Evolutionary conservation across 2,888 invertebrate genomes (phyloP), one percentile per base, ranked within the genome.

Genomic region (Willowsia nigromaculata): DNA sequence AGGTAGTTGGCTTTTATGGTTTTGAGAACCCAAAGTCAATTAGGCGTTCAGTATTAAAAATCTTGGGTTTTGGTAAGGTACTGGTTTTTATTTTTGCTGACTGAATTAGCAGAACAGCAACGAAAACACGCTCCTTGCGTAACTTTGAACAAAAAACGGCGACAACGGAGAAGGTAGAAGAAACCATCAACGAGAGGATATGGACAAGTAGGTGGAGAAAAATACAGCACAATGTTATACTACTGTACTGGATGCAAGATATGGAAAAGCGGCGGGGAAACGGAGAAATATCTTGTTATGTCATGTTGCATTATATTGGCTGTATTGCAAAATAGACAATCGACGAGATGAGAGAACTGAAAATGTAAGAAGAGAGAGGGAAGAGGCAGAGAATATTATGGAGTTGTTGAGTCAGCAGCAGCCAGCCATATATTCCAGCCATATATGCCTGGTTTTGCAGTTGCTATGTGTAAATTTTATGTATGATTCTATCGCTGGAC

Each of bases 181-280:
- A n/a, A n/a, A n/a, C n/a, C 47, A n/a, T 47, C 47, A 47, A 47
- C 47, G 47, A 47, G 11, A n/a, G n/a, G n/a, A 37, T 37, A 6
- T 37, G 4, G 37, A 6, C 9, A 9, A 37, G 6, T 43, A 43
- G 43, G 43, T 9, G 43, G 4, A 43, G 43, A 43, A 9, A 53
- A n/a, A 50, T 50, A 11, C 2, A 50, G 15, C 9, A 9, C 62
- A 30, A 62, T 62, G 62, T 2, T 27, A 59, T 59, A 15, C 27
- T 27, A n/a, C 53, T 7, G 7, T 53, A 18, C 59, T 30, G 27
- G 15, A 68, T 13, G 0, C n/a, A 30, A 47, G 47, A 74, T 43
- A n/a, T 47, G 74, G 33, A 74, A 74, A 74, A 74, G 74, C 74
- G 74, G 74, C 74, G 74, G 74, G 74, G 74, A 74, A 74, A 74